A percentile compares a stretch with the other conserved stretches of the same genome.
Evolutionary conservation across 2,888 invertebrate species (phyloP).

Genomic region (Drosophila antonietae): DNA sequence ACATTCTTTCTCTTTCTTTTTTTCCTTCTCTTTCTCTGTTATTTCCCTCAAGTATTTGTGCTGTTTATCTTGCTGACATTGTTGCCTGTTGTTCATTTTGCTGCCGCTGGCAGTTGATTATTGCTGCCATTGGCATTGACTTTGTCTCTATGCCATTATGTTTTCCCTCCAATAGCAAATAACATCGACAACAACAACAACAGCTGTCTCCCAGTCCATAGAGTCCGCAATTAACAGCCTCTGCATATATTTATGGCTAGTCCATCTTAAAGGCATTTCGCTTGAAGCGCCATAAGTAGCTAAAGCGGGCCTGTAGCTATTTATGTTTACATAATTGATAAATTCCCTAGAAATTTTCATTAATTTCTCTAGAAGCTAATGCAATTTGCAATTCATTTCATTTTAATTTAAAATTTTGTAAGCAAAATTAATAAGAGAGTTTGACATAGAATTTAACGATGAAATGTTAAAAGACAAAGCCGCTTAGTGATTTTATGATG

Average conservation of each 20-base stretch:
- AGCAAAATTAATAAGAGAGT: not conserved
- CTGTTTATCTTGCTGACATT: slow-evolving; percentile 22
- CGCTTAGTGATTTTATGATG: too few relatives aligned
- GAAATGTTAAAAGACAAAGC: not conserved
- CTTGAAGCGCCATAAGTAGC: slow-evolving; percentile 35
- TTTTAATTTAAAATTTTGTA: slow-evolving; percentile 3
- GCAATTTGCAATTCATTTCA: slow-evolving; percentile 1
- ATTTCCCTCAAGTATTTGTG: not conserved
- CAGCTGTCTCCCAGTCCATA: slow-evolving; percentile 8
- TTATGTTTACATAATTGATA: not conserved
- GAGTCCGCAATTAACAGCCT: slow-evolving; percentile 61
- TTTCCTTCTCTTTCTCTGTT: not conserved
- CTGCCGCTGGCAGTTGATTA: slow-evolving; percentile 60
- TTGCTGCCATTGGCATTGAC: slow-evolving; percentile 50
- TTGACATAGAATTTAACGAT: not conserved
- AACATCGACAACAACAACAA: slow-evolving; percentile 1
- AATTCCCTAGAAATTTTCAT: not conserved
- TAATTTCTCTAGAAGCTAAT: not conserved
- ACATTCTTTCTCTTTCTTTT: slow-evolving; percentile 10
- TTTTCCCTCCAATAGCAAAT: slow-evolving; percentile 9
- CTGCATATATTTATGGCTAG: slow-evolving; percentile 70
- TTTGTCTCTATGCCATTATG: slow-evolving; percentile 24
- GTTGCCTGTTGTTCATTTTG: slow-evolving; percentile 35
- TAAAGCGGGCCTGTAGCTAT: slow-evolving; percentile 11
- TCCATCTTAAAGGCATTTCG: slow-evolving; percentile 8